Evolutionary conservation across 2,888 invertebrate species (phyloP).

Genomic region (Thymelicus lineola): DNA sequence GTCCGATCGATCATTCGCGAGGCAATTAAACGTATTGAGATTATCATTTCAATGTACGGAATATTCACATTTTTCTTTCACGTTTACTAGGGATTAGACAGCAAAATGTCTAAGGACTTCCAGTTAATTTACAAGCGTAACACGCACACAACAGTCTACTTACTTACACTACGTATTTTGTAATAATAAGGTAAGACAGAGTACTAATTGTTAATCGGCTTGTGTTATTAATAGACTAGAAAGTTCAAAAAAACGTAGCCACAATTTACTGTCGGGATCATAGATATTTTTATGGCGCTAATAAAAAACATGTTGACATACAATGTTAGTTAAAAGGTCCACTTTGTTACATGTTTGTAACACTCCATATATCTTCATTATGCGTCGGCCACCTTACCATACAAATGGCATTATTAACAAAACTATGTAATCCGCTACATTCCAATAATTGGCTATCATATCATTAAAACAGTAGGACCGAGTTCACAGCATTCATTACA

Average conservation of each 20-base stretch:
- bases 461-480: neutral
- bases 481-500: conserved; percentile 25
- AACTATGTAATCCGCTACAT: conserved; percentile 15
- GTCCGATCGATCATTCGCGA: conserved; percentile 24
- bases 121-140: neutral
- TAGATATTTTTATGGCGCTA: neutral
- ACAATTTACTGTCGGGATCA: neutral
- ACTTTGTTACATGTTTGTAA: neutral
- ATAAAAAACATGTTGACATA: neutral
- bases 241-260: neutral
- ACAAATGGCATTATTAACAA: conserved; percentile 20
- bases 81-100: neutral
- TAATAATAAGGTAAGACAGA: neutral
- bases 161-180: neutral
- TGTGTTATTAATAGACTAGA: neutral
- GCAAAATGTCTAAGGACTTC: neutral
- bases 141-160: neutral
- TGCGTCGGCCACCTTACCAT: neutral
- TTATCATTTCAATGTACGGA: conserved; percentile 26
- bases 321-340: neutral
- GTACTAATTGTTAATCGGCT: neutral
- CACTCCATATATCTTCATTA: conserved; percentile 15
- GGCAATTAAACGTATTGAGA: conserved; percentile 31
- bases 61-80: conserved; percentile 28
- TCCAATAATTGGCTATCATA: conserved; percentile 40